Conservation (phyloP, 2,797 vertebrate genomes). For the Eulemur albifrons region DNA sequence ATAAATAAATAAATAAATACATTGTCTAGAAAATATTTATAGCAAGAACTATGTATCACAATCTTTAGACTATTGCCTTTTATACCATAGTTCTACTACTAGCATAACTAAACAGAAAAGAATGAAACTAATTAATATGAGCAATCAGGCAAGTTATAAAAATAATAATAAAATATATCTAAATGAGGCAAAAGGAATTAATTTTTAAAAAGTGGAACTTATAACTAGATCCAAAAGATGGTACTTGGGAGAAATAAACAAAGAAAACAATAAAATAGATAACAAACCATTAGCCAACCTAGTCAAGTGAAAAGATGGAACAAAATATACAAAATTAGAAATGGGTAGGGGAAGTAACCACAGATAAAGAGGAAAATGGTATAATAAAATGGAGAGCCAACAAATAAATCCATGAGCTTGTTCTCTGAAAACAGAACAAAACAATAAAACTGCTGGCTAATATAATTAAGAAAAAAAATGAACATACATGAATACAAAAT, state of each 20-base stretch:
- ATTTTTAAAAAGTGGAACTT: background rate
- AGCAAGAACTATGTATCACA: background rate
- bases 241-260: background rate
- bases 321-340: background rate
- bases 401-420: background rate
- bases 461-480: background rate
- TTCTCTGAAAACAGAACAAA: background rate
- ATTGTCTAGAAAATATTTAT: background rate
- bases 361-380: background rate
- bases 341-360: background rate
- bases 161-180: conserved; percentile 12
- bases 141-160: background rate
- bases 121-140: background rate
- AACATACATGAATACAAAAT: background rate
- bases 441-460: background rate
- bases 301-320: background rate
- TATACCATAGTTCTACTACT: background rate
- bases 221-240: background rate
- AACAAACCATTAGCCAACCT: background rate
- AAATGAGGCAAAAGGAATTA: background rate
- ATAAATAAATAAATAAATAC: too few species aligned
- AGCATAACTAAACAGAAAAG: background rate
- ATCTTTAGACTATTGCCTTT: background rate
- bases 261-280: conserved; percentile 21
- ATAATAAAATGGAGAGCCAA: background rate